A percentile compares a stretch with the other conserved stretches of the same genome.
Evolutionary conservation across 2,797 vertebrate genomes (phyloP).

Genomic region (Coregonus sp.): DNA sequence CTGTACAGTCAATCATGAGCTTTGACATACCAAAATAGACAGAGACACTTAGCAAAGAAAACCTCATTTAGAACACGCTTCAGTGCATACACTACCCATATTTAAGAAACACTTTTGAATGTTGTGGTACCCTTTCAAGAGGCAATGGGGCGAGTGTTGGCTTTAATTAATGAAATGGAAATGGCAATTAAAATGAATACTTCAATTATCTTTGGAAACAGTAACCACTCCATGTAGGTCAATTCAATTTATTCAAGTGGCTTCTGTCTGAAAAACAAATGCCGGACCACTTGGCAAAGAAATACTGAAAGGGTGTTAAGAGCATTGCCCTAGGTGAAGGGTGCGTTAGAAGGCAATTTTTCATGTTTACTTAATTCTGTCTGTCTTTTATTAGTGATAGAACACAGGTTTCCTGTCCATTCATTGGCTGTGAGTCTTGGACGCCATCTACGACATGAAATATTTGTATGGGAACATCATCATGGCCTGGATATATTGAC

Average conservation of each 20-base stretch:
- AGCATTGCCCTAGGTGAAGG: slow-evolving; percentile 51
- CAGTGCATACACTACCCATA: slow-evolving; percentile 64
- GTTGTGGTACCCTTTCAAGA: slow-evolving; percentile 63
- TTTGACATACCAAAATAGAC: slow-evolving; percentile 80
- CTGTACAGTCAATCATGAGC: slow-evolving; percentile 75
- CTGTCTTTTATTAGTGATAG: slow-evolving; percentile 70
- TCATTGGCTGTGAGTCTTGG: slow-evolving; percentile 74
- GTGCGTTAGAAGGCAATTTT: slow-evolving; percentile 50
- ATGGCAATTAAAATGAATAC: slow-evolving; percentile 72
- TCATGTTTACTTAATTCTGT: slow-evolving; percentile 52
- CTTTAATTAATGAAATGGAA: slow-evolving; percentile 78
- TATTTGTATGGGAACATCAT: slow-evolving; percentile 80
- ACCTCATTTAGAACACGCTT: slow-evolving; percentile 75
- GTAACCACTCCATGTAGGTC: slow-evolving; percentile 36
- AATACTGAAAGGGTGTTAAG: slow-evolving; percentile 63
- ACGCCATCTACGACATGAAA: slow-evolving; percentile 67
- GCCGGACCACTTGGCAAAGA: slow-evolving; percentile 44
- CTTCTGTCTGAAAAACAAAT: slow-evolving; percentile 26
- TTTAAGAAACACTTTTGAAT: slow-evolving; percentile 67
- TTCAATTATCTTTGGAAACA: slow-evolving; percentile 70
- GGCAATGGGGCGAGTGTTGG: slow-evolving; percentile 73
- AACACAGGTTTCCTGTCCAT: slow-evolving; percentile 76
- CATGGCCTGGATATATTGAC: slow-evolving; percentile 69
- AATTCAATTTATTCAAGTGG: slow-evolving; percentile 29
- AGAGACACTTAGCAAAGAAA: slow-evolving; percentile 81